A percentile compares a stretch with the other conserved stretches of the same genome.
These are phyloP conservation scores for Rhagoletis pomonella DNA, from an alignment of 1,140 invertebrate genomes.

Conservation along the genomic window DNA sequence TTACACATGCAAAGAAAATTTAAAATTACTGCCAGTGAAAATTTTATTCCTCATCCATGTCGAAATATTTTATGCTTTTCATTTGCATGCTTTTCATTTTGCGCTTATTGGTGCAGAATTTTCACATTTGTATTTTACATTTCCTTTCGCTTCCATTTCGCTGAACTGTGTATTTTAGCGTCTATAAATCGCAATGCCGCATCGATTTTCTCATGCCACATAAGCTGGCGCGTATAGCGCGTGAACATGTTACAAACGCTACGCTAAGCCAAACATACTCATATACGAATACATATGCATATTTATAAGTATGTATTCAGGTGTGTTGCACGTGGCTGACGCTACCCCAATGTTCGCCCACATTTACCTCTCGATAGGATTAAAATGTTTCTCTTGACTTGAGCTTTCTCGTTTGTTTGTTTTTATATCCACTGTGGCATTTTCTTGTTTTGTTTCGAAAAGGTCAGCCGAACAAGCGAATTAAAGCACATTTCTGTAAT, in stretches of 20 bases:
- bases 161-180: conserved; percentile 32
- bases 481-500: no score
- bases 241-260: not conserved
- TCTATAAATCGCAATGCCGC: conserved; percentile 8
- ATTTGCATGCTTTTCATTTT: not conserved
- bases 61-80: conserved; percentile 12
- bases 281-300: not conserved
- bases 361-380: not conserved
- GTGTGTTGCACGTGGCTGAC: not conserved
- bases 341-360: not conserved
- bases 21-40: not conserved
- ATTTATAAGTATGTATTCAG: not conserved
- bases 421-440: no score
- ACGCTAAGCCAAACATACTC: not conserved
- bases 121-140: not conserved
- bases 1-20: not conserved
- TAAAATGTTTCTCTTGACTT: not conserved
- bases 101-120: not conserved
- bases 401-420: no score
- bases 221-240: conserved; percentile 7
- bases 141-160: conserved; percentile 10
- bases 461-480: no score
- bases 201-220: conserved; percentile 49
- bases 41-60: not conserved
- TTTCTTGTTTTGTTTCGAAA: no score